Evolutionary conservation across 2,113 vertebrate genomes (phyloP).

Genomic region (Scomber colias): DNA sequence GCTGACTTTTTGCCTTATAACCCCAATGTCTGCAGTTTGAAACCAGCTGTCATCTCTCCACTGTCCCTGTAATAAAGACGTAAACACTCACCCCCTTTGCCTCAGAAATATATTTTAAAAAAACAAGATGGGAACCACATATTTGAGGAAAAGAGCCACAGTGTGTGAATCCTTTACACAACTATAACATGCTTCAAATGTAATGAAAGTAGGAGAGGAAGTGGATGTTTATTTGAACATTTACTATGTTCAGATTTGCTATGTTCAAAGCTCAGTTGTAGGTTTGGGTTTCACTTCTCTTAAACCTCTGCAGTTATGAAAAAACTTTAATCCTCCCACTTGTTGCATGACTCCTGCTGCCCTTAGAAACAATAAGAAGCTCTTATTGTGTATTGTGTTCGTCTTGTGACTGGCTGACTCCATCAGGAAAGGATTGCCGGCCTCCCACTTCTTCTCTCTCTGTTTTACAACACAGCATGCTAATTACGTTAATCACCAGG

Average conservation of each 20-base stretch:
- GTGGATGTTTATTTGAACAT: too few relatives aligned
- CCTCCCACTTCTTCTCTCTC: constrained; percentile 4
- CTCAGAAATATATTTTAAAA: too few relatives aligned
- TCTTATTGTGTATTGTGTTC: constrained; percentile 5
- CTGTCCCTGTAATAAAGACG: too few relatives aligned
- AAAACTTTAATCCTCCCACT: constrained; percentile 5
- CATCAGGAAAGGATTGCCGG: not conserved
- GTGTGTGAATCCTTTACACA: not conserved
- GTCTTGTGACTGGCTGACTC: constrained; percentile 29
- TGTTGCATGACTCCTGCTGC: constrained; percentile 1
- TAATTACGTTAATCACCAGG: not conserved
- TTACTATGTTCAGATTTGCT: too few relatives aligned
- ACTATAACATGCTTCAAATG: not conserved
- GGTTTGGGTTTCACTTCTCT: not conserved
- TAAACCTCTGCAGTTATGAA: not conserved
- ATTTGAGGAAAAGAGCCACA: too few relatives aligned
- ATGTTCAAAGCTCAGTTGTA: not conserved
- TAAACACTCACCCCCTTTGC: too few relatives aligned
- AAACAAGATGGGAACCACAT: too few relatives aligned
- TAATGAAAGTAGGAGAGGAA: too few relatives aligned
- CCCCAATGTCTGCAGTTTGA: too few relatives aligned
- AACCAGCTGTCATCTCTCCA: too few relatives aligned
- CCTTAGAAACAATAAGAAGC: constrained; percentile 21
- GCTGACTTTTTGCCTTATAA: too few relatives aligned
- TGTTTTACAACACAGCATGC: not conserved